These are phyloP conservation scores for Plestiodon gilberti DNA, from an alignment of 2,113 vertebrate genomes.

Conservation along the genomic window DNA sequence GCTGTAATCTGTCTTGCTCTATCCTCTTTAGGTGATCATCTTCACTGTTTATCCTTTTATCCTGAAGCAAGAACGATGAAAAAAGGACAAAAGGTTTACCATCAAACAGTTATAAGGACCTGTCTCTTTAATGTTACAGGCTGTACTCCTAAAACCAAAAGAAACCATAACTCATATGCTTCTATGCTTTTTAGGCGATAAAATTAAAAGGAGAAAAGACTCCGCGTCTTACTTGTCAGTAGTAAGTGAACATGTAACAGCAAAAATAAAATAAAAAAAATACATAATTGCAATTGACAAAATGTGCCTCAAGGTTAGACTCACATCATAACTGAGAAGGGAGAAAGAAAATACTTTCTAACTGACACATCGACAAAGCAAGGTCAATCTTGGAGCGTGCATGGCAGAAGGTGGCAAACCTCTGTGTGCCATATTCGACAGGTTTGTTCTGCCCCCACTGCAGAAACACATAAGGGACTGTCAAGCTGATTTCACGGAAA, in stretches of 20 bases:
- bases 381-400: neutral
- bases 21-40: constrained; percentile 76
- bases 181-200: neutral
- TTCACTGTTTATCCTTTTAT: constrained; percentile 72
- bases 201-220: neutral
- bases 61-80: constrained; percentile 54
- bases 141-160: neutral
- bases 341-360: constrained; percentile 12
- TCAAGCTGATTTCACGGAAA: constrained; percentile 19
- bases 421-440: neutral
- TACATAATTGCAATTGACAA: neutral
- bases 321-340: constrained; percentile 3
- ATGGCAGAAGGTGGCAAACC: neutral
- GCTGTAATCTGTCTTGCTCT: constrained; percentile 75
- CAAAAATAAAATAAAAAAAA: too few relatives aligned
- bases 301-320: neutral
- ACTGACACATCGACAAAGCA: neutral
- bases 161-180: neutral
- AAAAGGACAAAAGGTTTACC: neutral
- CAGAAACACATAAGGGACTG: neutral
- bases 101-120: neutral
- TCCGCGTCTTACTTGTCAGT: neutral
- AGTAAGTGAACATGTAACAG: neutral
- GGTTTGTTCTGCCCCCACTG: neutral
- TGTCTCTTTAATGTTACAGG: neutral